Conservation (phyloP, 2,888 invertebrate species). For the Hirtodrosophila histrioides region DNA sequence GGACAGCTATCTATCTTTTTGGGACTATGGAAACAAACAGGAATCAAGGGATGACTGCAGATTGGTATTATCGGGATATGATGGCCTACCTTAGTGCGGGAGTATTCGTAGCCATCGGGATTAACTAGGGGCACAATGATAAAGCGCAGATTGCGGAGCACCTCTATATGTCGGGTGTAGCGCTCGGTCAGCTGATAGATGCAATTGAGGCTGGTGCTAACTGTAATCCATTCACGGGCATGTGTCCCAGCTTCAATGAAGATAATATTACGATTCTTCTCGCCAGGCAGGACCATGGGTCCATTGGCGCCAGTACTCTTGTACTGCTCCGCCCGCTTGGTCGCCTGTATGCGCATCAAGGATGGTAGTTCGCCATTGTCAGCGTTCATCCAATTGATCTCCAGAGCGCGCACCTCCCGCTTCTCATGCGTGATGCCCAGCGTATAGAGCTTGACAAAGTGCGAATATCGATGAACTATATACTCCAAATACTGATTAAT, state of each 20-base stretch:
- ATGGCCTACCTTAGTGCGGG: conserved; percentile 85
- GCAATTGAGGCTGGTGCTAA: conserved; percentile 86
- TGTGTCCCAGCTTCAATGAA: conserved; percentile 85
- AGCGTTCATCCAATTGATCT: conserved; percentile 81
- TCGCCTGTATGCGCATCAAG: conserved; percentile 40
- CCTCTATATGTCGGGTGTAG: conserved; percentile 80
- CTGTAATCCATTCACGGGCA: conserved; percentile 89
- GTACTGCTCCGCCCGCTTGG: conserved; percentile 20
- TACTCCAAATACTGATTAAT: conserved; percentile 82
- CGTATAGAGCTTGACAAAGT: conserved; percentile 77
- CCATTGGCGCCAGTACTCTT: conserved; percentile 10
- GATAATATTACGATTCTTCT: conserved; percentile 70
- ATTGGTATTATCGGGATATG: not conserved
- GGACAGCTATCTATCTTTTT: too few species aligned
- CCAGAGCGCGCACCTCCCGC: conserved; percentile 77
- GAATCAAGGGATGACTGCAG: too few species aligned
- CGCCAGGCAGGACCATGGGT: conserved; percentile 35
- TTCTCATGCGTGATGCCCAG: conserved; percentile 81
- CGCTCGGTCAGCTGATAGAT: conserved; percentile 87
- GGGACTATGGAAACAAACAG: too few species aligned
- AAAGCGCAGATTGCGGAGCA: conserved; percentile 88
- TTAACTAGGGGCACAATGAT: conserved; percentile 88
- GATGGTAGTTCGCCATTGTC: conserved; percentile 55
- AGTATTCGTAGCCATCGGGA: conserved; percentile 90
- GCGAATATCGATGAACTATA: conserved; percentile 69